A percentile compares a stretch with the other conserved stretches of the same genome.
phyloP scores from a whole-genome alignment of 2,797 vertebrate species.

The Hoplostethus atlanticus region DNA sequence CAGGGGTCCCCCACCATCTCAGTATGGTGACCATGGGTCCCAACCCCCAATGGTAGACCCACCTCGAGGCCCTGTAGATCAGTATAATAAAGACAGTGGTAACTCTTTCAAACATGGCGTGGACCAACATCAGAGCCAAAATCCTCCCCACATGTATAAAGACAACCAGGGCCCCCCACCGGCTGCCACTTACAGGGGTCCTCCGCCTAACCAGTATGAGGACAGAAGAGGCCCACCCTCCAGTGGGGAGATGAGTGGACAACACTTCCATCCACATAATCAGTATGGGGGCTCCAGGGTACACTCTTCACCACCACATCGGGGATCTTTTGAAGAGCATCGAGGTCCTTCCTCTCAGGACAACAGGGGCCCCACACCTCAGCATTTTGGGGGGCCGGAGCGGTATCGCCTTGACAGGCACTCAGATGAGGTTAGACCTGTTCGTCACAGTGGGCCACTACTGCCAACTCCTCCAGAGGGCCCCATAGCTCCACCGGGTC shows the following conservation, averaged over 20 bases:
- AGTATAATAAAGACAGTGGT: slow-evolving; percentile 79
- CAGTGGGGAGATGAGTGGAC: slow-evolving; percentile 79
- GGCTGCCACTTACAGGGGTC: slow-evolving; percentile 77
- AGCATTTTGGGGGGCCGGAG: slow-evolving; percentile 83
- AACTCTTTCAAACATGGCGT: slow-evolving; percentile 78
- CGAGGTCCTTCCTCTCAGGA: slow-evolving; percentile 77
- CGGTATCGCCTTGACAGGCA: slow-evolving; percentile 89
- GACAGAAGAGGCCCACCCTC: slow-evolving; percentile 85
- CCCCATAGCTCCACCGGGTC: slow-evolving; percentile 70
- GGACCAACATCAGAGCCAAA: slow-evolving; percentile 76
- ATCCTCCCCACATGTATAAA: slow-evolving; percentile 72
- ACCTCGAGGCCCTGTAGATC: slow-evolving; percentile 84
- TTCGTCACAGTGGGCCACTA: slow-evolving; percentile 89
- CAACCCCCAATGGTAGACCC: slow-evolving; percentile 79
- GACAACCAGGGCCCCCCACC: slow-evolving; percentile 73
- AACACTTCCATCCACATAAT: slow-evolving; percentile 81
- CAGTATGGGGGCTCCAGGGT: slow-evolving; percentile 78
- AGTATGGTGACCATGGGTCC: slow-evolving; percentile 85
- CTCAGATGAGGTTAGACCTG: slow-evolving; percentile 85
- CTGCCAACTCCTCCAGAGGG: slow-evolving; percentile 89
- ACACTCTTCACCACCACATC: slow-evolving; percentile 77
- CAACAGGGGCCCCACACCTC: slow-evolving; percentile 69
- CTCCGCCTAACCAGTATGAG: slow-evolving; percentile 88
- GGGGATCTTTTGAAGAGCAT: slow-evolving; percentile 89
- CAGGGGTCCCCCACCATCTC: slow-evolving; percentile 86